Conservation (phyloP, 2,797 vertebrate genomes). For the Mormyrops attenuatus region DNA sequence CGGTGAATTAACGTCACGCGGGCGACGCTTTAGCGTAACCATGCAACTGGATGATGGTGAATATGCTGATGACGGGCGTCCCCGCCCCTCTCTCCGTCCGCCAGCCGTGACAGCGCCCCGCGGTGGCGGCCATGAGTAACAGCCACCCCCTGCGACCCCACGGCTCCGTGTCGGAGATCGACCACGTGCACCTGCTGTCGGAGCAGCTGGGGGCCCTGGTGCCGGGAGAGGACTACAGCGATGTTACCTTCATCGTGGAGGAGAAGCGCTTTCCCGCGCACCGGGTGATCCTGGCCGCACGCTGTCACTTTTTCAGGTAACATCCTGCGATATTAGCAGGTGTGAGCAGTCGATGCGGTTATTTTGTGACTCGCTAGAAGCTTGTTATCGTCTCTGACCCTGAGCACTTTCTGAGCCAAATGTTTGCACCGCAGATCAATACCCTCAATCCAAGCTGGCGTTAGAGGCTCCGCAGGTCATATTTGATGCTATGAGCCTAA, state of each 20-base stretch:
- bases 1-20: background rate
- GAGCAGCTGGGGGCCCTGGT: conserved; percentile 90
- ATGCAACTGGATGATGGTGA: background rate
- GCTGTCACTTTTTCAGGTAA: conserved; percentile 96
- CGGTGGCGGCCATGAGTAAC: conserved; percentile 77
- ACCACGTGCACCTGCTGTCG: conserved; percentile 93
- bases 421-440: background rate
- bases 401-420: background rate
- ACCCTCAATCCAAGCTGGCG: background rate
- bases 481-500: background rate
- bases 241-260: conserved; percentile 95
- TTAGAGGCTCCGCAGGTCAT: background rate
- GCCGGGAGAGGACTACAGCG: conserved; percentile 89
- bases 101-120: conserved; percentile 35
- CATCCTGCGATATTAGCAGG: background rate
- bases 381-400: background rate
- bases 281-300: conserved; percentile 89
- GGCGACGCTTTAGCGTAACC: background rate
- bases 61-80: background rate
- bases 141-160: conserved; percentile 86
- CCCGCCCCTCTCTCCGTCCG: background rate
- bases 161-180: conserved; percentile 87
- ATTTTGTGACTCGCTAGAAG: background rate
- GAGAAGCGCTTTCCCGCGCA: conserved; percentile 90
- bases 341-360: background rate